Base-by-base conservation (phyloP, 23 tunicate genomes). In the Clavelina lepadiformis region DNA sequence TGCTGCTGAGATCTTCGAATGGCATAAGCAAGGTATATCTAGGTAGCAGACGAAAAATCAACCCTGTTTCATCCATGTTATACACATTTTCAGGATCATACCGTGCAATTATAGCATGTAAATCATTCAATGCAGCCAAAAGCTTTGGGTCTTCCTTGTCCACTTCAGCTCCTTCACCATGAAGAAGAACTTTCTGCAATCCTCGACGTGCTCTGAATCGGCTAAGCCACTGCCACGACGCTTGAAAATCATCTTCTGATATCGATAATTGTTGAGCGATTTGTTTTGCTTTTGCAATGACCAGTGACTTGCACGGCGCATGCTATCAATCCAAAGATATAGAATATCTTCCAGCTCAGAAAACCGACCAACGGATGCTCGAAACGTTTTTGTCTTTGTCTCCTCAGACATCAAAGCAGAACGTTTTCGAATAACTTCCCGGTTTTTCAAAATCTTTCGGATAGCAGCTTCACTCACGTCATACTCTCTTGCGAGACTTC, bases 51-150 rank as follows among this genome's bases (percentile, higher is more conserved):
- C 76, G 73, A 67, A 73, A 73, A 41, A 73, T 66, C 58, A 73
- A 65, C 74, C 79, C 79, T 64, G 79, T 73, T 73, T 73, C 79
- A 41, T 73, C 79, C 79, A 73, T 73, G 73, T 64, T 73, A 30
- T 73, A 73, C 56, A 73, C 79, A 73, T 73, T 73, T 73, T 73
- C 79, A 73, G 79, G 76, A 64, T 73, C 76, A 73, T 73, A 67
- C 58, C 58, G 22, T 73, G 58, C 35, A 64, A 63, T 63, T 44
- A 31, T 65, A 41, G 57, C 73, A 65, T 64, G 24, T 35, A 67
- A 50, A 49, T 47, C 20, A 26, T 49, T 23, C 35, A 67, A 41
- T 38, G 61, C 70, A 38, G 70, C 70, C 55, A 71, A 28, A 55
- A 56, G 67, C 67, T 68, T 68, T 54, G 71, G 67, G 27, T 68